Base-by-base conservation (phyloP, 1,140 invertebrate species). In the Aricia agestis region DNA sequence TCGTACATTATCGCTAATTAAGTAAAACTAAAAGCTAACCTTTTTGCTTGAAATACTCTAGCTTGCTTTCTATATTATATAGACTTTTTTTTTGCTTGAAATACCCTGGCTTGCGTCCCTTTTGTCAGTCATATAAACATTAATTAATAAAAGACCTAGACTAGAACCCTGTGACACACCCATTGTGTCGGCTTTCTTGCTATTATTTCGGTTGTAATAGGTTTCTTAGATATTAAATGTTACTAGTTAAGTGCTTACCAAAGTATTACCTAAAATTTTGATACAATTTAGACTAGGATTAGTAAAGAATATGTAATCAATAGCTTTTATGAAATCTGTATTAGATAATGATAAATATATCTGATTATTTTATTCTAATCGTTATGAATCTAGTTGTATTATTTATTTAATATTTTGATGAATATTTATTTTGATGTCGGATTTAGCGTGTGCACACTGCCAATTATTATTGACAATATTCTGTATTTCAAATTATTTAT, bases 181-280 rank as follows among this genome's bases (percentile, higher is more conserved):
- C 3, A 52, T 15, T 5, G 45, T 52, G 9, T 52, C 11, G 13
- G 45, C 45, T 52, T 52, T 52, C 11, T 52, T 15, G 45, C 45
- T 13, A 15, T 52, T 52, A 52, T 52, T 11, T 9, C 13, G 45
- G 45, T 52, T 52, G 9, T 13, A 52, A 52, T 13, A 52, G 3
- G 45, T 52, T 52, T 15, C 9, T 13, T 52, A 52, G 45, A 52
- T 13, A 52, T 13, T 15, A 52, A 52, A 13, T 11, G 3, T 11
- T 15, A 52, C 6, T 52, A 13, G 3, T 52, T 45, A 52, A 13
- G 45, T 52, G 4, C 45, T 52, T 52, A 52, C 45, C 45, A 52
- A 52, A 52, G 45, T 52, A 52, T 52, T 52, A 52, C 45, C 45
- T 52, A 13, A 52, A 52, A 52, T 52, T 52, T 52, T 52, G 45